These are phyloP conservation scores for Paracyprichromis sp. DNA, from an alignment of 2,113 vertebrate species.

Conservation along the genomic window DNA sequence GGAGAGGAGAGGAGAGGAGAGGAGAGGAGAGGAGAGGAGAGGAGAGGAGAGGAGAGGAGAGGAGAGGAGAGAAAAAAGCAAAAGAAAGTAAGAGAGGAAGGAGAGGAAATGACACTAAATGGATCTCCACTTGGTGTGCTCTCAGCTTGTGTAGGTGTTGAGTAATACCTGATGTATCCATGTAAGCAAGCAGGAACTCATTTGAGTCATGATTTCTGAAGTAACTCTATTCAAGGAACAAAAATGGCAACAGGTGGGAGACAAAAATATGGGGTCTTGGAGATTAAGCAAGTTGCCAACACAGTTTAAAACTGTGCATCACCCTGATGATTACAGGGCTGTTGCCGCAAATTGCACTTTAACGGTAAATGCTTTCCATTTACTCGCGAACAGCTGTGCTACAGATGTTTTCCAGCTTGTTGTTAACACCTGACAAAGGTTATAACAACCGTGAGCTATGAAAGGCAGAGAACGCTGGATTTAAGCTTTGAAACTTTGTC, in stretches of 20 bases:
- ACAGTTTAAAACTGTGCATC: neutral
- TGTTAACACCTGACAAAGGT: neutral
- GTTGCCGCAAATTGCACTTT: neutral
- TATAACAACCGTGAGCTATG: neutral
- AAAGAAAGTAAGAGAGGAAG: neutral
- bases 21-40: neutral
- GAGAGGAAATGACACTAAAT: neutral
- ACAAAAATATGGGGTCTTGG: neutral
- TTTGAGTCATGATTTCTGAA: slow-evolving; percentile 27
- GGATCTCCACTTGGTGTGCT: neutral
- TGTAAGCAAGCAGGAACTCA: neutral
- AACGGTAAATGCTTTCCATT: neutral
- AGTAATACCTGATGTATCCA: neutral
- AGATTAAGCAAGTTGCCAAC: neutral
- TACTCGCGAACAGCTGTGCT: neutral
- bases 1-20: neutral
- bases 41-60: neutral
- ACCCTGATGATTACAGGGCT: neutral
- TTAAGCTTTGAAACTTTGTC: neutral
- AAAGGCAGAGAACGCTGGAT: neutral
- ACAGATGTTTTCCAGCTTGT: neutral
- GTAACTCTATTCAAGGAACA: neutral
- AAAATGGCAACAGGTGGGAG: slow-evolving; percentile 12
- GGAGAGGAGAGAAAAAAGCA: neutral
- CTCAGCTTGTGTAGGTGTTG: slow-evolving; percentile 32